phyloP scores from a whole-genome alignment of 2,888 invertebrate species.

The Sympetrum striolatum region DNA sequence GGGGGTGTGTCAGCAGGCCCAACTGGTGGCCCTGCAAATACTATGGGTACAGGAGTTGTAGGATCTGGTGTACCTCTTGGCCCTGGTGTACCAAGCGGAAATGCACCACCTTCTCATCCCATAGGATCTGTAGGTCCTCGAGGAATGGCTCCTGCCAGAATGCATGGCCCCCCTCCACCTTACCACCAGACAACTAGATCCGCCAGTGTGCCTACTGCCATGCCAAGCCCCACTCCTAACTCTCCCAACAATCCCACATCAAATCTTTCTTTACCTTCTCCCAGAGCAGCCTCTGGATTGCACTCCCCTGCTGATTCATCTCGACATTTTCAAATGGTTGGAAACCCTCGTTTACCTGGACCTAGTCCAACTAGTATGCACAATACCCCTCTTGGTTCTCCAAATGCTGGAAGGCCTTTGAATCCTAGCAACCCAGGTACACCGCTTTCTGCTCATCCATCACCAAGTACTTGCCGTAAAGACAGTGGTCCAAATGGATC shows the following conservation, averaged over 20 bases:
- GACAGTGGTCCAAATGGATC: slow-evolving; percentile 50
- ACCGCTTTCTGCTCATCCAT: slow-evolving; percentile 70
- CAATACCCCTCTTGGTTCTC: slow-evolving; percentile 64
- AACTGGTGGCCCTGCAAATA: slow-evolving; percentile 52
- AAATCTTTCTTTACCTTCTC: slow-evolving; percentile 76
- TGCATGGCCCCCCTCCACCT: slow-evolving; percentile 79
- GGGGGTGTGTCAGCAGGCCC: slow-evolving; percentile 63
- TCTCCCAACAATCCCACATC: slow-evolving; percentile 76
- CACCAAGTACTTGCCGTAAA: slow-evolving; percentile 64
- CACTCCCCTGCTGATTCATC: slow-evolving; percentile 74
- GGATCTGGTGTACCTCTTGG: slow-evolving; percentile 49
- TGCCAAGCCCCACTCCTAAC: slow-evolving; percentile 75
- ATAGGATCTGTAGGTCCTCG: slow-evolving; percentile 46
- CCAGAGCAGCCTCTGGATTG: slow-evolving; percentile 71
- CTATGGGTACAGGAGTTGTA: slow-evolving; percentile 60
- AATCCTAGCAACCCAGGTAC: slow-evolving; percentile 77
- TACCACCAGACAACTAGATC: slow-evolving; percentile 74
- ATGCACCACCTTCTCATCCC: slow-evolving; percentile 57
- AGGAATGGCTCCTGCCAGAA: slow-evolving; percentile 48
- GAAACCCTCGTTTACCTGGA: slow-evolving; percentile 55
- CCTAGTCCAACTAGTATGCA: slow-evolving; percentile 62
- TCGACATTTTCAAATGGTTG: slow-evolving; percentile 60
- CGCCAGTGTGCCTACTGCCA: slow-evolving; percentile 75
- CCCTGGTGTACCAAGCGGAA: slow-evolving; percentile 62
- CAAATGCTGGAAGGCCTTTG: slow-evolving; percentile 58